Base-by-base conservation (phyloP, 1,140 invertebrate genomes). In the Chlorops oryzae region DNA sequence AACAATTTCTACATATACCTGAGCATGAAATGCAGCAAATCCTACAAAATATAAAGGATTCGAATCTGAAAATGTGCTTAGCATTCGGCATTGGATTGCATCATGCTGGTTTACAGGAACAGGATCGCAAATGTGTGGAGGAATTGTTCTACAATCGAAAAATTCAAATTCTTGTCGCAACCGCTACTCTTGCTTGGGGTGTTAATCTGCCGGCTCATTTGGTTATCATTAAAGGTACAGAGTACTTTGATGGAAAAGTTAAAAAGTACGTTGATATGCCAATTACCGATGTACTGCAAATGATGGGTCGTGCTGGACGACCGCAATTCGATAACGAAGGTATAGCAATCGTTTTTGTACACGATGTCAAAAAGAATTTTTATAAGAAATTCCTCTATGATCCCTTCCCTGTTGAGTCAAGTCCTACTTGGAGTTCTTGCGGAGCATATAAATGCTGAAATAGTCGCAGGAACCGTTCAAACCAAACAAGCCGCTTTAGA, bases 381-480 rank as follows among this genome's bases (percentile, higher is more conserved):
- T 99, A 99, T 74, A 97, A 97, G 68, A 96, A 96, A 70, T 99
- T 99, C 73, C 73, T 99, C 0, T 98, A 99, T 70, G 94, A 99
- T 71, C 97, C 97, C 0, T 99, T 99, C 73, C 97, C 97, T 0
- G 96, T 99, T 1, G 97, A 99, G 72, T 98, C 95, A 1, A 95
- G 87, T 71, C n/a, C 73, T 99, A 13, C 72, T 98, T 6, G 80
- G 84, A 47, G 95, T 97, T 0, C 71, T 99, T 12, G 82, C 95
- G 1, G 96, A 99, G 74, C 97, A 99, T 74, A 79, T 99, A 39
- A 99, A 99, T 75, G 97, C 97, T 2, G 97, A 99, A 78, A 89
- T 98, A 51, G 85, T 87, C 3, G 87, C 92, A n/a, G 92, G 90
- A 54, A 98, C 94, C 0, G 90, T 99, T 23, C 81, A 83, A 55